Evolutionary conservation across 2,888 invertebrate species (phyloP).

Genomic region (Augiades crinisus): DNA sequence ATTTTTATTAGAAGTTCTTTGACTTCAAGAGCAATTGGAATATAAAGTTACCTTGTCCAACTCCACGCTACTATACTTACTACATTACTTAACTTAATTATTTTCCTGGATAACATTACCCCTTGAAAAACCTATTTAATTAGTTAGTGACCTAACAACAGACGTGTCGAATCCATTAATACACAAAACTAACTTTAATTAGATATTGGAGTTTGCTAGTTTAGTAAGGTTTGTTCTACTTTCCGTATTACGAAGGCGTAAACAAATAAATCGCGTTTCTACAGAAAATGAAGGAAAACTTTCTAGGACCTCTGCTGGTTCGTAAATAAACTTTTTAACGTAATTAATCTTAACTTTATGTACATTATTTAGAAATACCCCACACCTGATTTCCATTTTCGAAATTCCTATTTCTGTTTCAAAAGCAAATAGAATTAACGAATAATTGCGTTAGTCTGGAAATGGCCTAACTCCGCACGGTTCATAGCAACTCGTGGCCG

Average conservation of each 20-base stretch:
- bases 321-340: constrained; percentile 13
- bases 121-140: too few species aligned
- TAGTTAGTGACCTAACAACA: too few species aligned
- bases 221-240: constrained; percentile 42
- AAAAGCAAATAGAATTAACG: too few species aligned
- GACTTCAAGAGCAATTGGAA: too few species aligned
- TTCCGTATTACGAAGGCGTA: constrained; percentile 42
- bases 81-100: too few species aligned
- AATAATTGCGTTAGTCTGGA: not conserved
- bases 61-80: too few species aligned
- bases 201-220: constrained; percentile 41
- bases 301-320: constrained; percentile 13
- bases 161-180: constrained; percentile 43
- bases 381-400: too few species aligned
- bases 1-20: too few species aligned
- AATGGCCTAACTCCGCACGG: not conserved
- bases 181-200: constrained; percentile 50
- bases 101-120: too few species aligned
- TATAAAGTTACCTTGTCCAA: too few species aligned
- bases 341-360: constrained; percentile 15
- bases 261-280: constrained; percentile 55
- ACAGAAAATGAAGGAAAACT: constrained; percentile 19
- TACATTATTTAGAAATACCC: too few species aligned
- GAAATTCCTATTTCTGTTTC: too few species aligned
- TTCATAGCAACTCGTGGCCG: not conserved